These are phyloP conservation scores for Vireo altiloquus DNA, from an alignment of 2,113 vertebrate species.

Conservation along the genomic window DNA sequence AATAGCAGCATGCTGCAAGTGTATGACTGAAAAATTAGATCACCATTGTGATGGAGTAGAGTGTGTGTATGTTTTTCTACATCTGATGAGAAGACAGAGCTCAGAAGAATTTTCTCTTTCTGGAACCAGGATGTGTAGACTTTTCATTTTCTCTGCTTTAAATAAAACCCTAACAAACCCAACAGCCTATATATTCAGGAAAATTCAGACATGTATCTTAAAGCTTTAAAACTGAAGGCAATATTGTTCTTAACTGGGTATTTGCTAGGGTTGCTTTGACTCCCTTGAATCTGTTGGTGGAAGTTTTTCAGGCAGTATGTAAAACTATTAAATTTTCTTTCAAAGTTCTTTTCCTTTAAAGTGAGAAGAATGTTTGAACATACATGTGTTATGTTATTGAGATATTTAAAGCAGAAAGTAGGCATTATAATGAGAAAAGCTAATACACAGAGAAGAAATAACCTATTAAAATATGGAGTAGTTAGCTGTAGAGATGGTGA, in stretches of 20 bases:
- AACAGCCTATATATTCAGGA: background rate
- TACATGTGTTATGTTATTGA: background rate
- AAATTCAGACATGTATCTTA: background rate
- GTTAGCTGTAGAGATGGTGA: background rate
- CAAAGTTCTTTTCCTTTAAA: background rate
- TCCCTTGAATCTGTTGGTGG: background rate
- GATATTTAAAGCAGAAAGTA: background rate
- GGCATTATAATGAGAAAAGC: background rate
- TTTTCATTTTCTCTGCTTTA: background rate
- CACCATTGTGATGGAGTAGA: fast-evolving
- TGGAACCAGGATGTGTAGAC: background rate
- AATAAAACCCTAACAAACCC: background rate
- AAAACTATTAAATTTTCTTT: background rate
- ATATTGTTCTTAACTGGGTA: background rate
- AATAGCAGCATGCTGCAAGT: background rate
- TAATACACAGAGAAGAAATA: background rate
- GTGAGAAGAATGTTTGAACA: background rate
- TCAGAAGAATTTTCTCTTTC: background rate
- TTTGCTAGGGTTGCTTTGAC: background rate
- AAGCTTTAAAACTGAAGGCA: background rate
- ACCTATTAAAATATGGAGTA: background rate
- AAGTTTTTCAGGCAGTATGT: background rate
- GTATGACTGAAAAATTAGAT: background rate
- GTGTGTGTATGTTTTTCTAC: background rate
- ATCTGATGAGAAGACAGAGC: background rate